Evolutionary conservation across 2,888 invertebrate species (phyloP).

Genomic region (Lasioglossum vierecki): DNA sequence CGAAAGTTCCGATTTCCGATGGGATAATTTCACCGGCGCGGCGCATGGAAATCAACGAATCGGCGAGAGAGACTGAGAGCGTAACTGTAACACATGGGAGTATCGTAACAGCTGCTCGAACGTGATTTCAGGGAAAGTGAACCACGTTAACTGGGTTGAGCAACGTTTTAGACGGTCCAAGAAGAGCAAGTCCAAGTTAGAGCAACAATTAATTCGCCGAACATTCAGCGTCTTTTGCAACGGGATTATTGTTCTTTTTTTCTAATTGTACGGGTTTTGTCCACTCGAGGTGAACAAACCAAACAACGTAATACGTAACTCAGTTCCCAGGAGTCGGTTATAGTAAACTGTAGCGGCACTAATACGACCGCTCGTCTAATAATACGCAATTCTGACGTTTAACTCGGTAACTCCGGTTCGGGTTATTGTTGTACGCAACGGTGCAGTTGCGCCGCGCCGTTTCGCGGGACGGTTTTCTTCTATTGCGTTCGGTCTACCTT

Average conservation of each 20-base stretch:
- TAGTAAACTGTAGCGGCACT: constrained; percentile 36
- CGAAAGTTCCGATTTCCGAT: neutral
- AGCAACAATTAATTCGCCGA: constrained; percentile 38
- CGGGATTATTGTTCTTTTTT: neutral
- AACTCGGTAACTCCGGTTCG: constrained; percentile 14
- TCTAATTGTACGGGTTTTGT: neutral
- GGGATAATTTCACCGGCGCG: neutral
- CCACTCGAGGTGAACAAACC: neutral
- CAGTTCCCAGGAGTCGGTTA: neutral
- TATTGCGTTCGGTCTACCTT: neutral
- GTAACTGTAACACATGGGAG: constrained; percentile 12
- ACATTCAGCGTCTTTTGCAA: constrained; percentile 12
- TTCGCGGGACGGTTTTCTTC: neutral
- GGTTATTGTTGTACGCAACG: constrained; percentile 1
- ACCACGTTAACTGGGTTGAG: constrained; percentile 76
- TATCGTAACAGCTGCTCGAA: constrained; percentile 52
- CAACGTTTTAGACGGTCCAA: constrained; percentile 67
- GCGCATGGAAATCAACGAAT: neutral
- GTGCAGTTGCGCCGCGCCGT: neutral
- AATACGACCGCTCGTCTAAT: constrained; percentile 17
- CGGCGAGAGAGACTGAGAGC: neutral
- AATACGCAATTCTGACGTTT: constrained; percentile 28
- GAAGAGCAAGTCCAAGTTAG: constrained; percentile 25
- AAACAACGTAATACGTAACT: neutral
- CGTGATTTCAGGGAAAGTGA: constrained; percentile 80